Conservation (phyloP, 2,888 invertebrate genomes). For the Malacosoma neustria region DNA sequence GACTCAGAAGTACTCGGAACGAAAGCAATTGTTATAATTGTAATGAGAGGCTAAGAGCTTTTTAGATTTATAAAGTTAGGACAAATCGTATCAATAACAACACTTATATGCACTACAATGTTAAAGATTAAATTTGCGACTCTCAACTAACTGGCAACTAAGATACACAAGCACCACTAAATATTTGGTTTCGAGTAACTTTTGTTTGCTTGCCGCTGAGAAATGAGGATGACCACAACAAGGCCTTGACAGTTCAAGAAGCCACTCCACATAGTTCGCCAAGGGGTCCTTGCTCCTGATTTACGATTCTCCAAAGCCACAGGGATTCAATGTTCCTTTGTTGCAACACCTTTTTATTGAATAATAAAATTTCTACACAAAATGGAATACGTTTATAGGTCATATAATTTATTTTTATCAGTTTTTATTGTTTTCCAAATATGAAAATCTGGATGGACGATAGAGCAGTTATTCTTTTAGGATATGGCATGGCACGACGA, state of each 20-base stretch:
- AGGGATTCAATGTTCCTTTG: slow-evolving; percentile 68
- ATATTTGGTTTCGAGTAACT: slow-evolving; percentile 4
- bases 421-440: slow-evolving; percentile 32
- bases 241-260: slow-evolving; percentile 69
- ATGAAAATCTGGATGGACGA: slow-evolving; percentile 14
- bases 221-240: slow-evolving; percentile 51
- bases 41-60: no score
- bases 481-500: no score
- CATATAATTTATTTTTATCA: slow-evolving; percentile 60
- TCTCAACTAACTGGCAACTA: no score
- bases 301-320: slow-evolving; percentile 66
- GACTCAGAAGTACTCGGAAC: no score
- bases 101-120: no score
- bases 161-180: neutral
- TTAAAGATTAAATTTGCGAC: no score
- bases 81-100: no score
- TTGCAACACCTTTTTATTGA: slow-evolving; percentile 65
- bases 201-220: slow-evolving; percentile 40
- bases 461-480: no score
- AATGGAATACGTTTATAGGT: slow-evolving; percentile 67
- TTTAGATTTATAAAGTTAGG: no score
- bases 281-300: slow-evolving; percentile 65
- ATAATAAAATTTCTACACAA: slow-evolving; percentile 69
- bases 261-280: slow-evolving; percentile 36
- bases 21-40: no score